Evolutionary conservation across 1,140 invertebrate genomes (phyloP).

Genomic region (Stegodyphus dumicola): DNA sequence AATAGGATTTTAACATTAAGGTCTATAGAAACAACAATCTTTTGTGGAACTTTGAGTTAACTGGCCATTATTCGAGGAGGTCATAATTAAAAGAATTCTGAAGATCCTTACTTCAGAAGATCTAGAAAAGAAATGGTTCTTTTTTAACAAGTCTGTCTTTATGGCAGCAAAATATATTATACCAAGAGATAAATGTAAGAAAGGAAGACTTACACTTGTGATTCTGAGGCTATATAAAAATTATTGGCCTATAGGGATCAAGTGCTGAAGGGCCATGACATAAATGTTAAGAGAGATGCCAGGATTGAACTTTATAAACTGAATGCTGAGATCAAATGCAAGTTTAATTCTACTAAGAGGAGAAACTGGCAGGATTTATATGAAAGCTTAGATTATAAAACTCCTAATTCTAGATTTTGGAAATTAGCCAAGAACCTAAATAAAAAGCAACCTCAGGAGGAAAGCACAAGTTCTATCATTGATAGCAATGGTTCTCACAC

Average conservation of each 20-base stretch:
- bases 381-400: constrained; percentile 1
- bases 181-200: constrained; percentile 5
- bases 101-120: neutral
- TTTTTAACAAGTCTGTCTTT: neutral
- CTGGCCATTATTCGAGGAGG: neutral
- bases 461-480: neutral
- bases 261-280: neutral
- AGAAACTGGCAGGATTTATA: constrained; percentile 1
- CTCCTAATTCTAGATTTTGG: neutral
- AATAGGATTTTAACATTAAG: neutral
- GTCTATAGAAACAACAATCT: neutral
- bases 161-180: neutral
- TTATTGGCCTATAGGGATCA: neutral
- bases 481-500: neutral
- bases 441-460: neutral
- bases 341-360: neutral
- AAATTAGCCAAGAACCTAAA: neutral
- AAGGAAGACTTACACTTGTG: neutral
- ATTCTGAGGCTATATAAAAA: constrained; percentile 5
- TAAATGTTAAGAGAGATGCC: neutral
- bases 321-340: neutral
- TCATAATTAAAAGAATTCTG: neutral
- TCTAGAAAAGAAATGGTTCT: neutral
- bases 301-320: neutral
- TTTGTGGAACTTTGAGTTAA: constrained; percentile 16